Evolutionary conservation across 2,888 invertebrate genomes (phyloP).

Genomic region (Scrobipalpa atriplicella): DNA sequence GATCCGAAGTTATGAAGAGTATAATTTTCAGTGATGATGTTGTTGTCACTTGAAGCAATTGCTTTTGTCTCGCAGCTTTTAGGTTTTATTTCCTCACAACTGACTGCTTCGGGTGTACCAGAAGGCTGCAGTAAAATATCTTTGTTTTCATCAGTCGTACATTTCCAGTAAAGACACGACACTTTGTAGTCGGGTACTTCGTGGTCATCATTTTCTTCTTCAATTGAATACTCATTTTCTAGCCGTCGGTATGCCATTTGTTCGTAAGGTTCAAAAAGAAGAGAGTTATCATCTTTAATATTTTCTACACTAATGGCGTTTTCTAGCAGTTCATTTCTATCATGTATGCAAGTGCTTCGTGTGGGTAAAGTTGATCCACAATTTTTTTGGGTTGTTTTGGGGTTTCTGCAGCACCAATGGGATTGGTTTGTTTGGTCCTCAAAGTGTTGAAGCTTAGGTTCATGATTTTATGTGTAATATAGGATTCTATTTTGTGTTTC

Average conservation of each 20-base stretch:
- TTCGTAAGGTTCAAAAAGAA: not conserved
- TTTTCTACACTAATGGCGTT: not conserved
- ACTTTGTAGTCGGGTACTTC: too few relatives aligned
- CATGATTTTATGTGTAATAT: too few relatives aligned
- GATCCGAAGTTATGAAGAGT: not conserved
- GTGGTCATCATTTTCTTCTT: not conserved
- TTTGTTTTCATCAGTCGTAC: too few relatives aligned
- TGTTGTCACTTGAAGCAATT: not conserved
- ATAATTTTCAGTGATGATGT: not conserved
- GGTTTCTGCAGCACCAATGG: not conserved
- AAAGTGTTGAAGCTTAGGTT: too few relatives aligned
- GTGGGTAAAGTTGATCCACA: not conserved
- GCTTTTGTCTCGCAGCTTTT: not conserved
- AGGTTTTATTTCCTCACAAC: too few relatives aligned
- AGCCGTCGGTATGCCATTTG: not conserved
- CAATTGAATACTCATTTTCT: not conserved
- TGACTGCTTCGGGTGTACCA: too few relatives aligned
- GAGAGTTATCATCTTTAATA: not conserved
- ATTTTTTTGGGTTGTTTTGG: too few relatives aligned
- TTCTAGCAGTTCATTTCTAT: not conserved
- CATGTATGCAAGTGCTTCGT: not conserved
- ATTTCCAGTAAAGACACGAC: too few relatives aligned
- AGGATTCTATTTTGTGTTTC: too few relatives aligned
- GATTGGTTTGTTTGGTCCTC: not conserved
- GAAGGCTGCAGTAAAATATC: too few relatives aligned